phyloP scores from a whole-genome alignment of 2,888 invertebrate species.

The Nycteola revayana region DNA sequence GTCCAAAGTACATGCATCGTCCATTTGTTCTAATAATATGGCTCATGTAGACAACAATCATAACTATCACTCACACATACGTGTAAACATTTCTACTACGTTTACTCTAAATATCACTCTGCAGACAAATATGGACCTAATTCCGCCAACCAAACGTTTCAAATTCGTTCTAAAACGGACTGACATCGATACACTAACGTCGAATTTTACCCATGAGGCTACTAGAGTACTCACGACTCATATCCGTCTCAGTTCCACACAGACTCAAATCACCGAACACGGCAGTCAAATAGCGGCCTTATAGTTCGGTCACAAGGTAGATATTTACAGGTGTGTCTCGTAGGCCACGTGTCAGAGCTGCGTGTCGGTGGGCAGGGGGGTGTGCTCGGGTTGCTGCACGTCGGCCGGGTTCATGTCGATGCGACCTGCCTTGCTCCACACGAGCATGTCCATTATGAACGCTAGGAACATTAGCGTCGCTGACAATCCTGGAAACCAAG shows the following conservation, averaged over 20 bases:
- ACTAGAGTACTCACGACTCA: too few species aligned
- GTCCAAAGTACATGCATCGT: conserved; percentile 29
- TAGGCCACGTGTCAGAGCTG: conserved; percentile 54
- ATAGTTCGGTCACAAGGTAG: background rate
- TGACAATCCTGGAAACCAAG: conserved; percentile 86
- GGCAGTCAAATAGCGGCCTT: background rate
- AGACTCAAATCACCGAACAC: too few species aligned
- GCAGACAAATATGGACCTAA: too few species aligned
- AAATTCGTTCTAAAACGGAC: too few species aligned
- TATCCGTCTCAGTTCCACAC: too few species aligned
- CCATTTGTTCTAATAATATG: conserved; percentile 21
- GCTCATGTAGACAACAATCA: conserved; percentile 23
- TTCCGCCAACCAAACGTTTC: too few species aligned
- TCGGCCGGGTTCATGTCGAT: conserved; percentile 86
- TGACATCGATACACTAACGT: too few species aligned
- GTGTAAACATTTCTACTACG: too few species aligned
- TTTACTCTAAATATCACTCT: background rate
- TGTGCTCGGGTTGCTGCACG: conserved; percentile 22
- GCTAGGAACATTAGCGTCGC: conserved; percentile 92
- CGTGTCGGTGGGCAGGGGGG: conserved; percentile 11
- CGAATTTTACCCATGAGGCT: too few species aligned
- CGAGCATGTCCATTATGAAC: conserved; percentile 93
- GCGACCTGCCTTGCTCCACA: conserved; percentile 94
- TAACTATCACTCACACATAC: conserved; percentile 1
- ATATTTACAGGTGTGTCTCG: conserved; percentile 57